Percentiles rank a stretch among this genome's conserved stretches.
Conservation (phyloP, 2,797 vertebrate species). For the Coregonus ussuriensis region DNA sequence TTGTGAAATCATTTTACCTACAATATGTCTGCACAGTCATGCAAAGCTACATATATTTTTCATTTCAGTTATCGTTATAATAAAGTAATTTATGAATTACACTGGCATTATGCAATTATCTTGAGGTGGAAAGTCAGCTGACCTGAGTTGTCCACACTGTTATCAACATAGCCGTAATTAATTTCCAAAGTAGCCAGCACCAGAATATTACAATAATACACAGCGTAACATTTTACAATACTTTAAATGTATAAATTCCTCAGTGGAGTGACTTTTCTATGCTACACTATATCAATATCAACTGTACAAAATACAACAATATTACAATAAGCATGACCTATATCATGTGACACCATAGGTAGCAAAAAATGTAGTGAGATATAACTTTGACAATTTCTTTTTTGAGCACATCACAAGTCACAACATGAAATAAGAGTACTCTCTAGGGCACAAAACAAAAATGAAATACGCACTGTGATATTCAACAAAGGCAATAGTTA, state of each 20-base stretch:
- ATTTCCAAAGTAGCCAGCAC: background rate
- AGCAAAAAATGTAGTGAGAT: background rate
- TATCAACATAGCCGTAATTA: background rate
- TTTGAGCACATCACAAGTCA: background rate
- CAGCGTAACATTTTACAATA: background rate
- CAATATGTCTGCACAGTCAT: constrained; percentile 2
- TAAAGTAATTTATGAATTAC: background rate
- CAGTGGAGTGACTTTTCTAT: background rate
- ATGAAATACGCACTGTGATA: background rate
- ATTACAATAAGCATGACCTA: background rate
- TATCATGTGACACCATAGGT: background rate
- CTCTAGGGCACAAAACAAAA: background rate
- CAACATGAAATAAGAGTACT: background rate
- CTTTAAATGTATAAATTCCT: background rate
- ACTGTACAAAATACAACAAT: constrained; percentile 4
- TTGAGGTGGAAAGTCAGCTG: background rate
- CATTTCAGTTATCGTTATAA: background rate
- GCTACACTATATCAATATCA: background rate
- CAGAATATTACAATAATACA: background rate
- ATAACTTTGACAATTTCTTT: background rate
- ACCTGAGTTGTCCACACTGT: background rate
- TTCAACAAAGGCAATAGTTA: background rate
- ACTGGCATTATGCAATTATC: background rate
- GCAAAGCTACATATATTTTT: background rate
- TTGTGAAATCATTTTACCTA: background rate